Evolutionary conservation across 1,140 invertebrate species (phyloP).

Genomic region (Diabrotica undecimpunctata): DNA sequence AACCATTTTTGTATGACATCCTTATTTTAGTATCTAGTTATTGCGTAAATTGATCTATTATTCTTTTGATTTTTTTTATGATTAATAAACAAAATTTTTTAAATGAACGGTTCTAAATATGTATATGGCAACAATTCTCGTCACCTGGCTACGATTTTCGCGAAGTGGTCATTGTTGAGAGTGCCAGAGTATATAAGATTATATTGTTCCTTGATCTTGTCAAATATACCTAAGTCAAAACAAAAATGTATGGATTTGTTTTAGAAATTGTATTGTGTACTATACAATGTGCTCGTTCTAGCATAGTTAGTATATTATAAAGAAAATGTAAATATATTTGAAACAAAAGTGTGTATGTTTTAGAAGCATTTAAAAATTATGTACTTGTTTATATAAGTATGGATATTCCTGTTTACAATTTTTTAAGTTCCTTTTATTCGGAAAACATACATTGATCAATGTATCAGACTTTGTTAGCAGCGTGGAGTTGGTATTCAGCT

Average conservation of each 20-base stretch:
- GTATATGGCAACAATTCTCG: background rate
- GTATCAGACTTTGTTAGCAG: background rate
- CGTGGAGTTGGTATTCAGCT: background rate
- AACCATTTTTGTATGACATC: too few relatives aligned
- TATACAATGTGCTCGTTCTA: slow-evolving; percentile 20
- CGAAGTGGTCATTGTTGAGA: background rate
- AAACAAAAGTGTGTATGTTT: background rate
- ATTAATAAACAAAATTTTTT: too few relatives aligned
- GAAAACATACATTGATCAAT: background rate
- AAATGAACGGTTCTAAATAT: too few relatives aligned
- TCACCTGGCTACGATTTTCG: background rate
- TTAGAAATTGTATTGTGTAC: slow-evolving; percentile 2
- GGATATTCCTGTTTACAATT: slow-evolving; percentile 13
- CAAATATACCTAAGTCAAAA: slow-evolving; percentile 1
- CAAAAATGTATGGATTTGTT: background rate
- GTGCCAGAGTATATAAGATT: background rate
- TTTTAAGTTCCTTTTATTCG: slow-evolving; percentile 15
- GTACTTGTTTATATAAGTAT: slow-evolving; percentile 6
- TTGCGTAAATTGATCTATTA: too few relatives aligned
- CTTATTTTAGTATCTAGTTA: too few relatives aligned
- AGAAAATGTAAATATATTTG: slow-evolving; percentile 9
- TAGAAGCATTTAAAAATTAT: background rate
- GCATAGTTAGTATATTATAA: slow-evolving; percentile 1
- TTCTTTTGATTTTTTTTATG: too few relatives aligned
- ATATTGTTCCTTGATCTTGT: background rate